phyloP scores from a whole-genome alignment of 2,113 vertebrate genomes.

The Anoplopoma fimbria region DNA sequence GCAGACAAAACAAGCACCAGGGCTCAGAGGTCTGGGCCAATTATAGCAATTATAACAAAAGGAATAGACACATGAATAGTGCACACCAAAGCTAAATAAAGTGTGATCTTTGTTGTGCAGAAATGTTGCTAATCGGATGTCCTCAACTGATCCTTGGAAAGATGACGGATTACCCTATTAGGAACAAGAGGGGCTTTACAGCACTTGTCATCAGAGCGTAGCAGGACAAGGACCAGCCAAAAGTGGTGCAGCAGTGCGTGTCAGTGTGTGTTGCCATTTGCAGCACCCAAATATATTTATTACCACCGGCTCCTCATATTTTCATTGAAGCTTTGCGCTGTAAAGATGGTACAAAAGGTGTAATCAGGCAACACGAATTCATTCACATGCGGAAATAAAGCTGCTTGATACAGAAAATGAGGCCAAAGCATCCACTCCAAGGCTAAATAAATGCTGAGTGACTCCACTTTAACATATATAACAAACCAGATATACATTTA shows the following conservation, averaged over 20 bases:
- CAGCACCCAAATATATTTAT: not conserved
- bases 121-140: conserved; percentile 17
- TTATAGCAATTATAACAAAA: conserved; percentile 3
- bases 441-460: not conserved
- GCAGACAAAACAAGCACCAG: not conserved
- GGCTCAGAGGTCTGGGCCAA: not conserved
- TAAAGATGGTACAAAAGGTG: conserved; percentile 6
- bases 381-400: conserved; percentile 4
- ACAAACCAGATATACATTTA: conserved; percentile 7
- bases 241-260: not conserved
- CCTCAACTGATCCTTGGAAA: conserved; percentile 27
- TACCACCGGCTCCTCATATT: not conserved
- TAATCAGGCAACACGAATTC: conserved; percentile 21
- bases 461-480: conserved; percentile 17
- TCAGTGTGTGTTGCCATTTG: not conserved
- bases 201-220: conserved; percentile 19
- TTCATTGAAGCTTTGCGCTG: not conserved
- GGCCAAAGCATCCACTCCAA: not conserved
- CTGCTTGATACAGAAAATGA: conserved; percentile 26
- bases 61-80: conserved; percentile 3
- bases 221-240: not conserved
- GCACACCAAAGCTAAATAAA: conserved; percentile 15
- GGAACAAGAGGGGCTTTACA: conserved; percentile 26
- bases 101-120: not conserved
- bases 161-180: conserved; percentile 27